Evolutionary conservation across 2,888 invertebrate species (phyloP), one percentile per base, ranked within the genome.

Genomic region (Lycia hirtaria): DNA sequence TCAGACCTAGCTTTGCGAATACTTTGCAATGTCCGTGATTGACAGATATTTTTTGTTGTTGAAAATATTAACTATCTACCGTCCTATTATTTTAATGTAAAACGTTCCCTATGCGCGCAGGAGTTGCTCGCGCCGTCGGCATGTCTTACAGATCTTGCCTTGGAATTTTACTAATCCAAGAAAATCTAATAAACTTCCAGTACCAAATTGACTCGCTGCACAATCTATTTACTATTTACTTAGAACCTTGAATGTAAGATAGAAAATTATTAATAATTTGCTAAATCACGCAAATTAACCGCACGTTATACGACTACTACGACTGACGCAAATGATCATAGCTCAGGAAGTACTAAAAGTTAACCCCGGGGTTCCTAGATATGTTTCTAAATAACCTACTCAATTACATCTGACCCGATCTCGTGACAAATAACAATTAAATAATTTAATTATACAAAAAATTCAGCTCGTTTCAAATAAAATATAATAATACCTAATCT

Each of bases 311-410:
- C 57, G 44, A 60, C 54, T 56, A 58, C 59, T 45, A 60, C n/a
- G n/a, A n/a, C 53, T 53, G 61, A 56, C 55, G 38, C 59, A 60
- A 57, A 63, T 61, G 57, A 51, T 50, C 24, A 17, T 51, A 49
- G 49, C 26, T 56, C 17, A 59, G 65, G 65, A 66, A 64, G 47
- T 58, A 56, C 53, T 63, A 59, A 61, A 60, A n/a, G n/a, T n/a
- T n/a, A n/a, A n/a, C n/a, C 17, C 60, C 22, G 50, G 48, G 33
- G 44, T 60, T 35, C 43, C 47, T 40, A 57, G 56, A 57, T 50
- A 61, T 47, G 52, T 51, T 52, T 44, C 48, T 59, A 47, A 40
- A 38, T 40, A 38, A 40, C 40, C 48, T 58, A 52, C 45, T 54
- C 28, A 59, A 49, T 63, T 47, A 56, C 40, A 55, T 12, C 52